phyloP scores from a whole-genome alignment of 2,797 vertebrate genomes.

The Gymnothorax javanicus region DNA sequence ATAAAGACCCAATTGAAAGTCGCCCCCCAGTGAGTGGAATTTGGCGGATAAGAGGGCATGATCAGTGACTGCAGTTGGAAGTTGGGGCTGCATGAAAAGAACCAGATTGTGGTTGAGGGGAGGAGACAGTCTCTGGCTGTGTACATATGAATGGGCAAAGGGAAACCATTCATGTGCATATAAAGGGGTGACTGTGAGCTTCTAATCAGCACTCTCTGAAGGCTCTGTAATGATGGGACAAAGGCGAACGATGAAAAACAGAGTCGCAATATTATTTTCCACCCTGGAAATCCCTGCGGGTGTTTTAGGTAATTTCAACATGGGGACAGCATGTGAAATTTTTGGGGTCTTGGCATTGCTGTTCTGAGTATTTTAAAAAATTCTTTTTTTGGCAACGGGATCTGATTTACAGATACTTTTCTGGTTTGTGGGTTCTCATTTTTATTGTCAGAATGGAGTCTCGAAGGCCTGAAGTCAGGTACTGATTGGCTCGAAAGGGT shows the following conservation, averaged over 20 bases:
- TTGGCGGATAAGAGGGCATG: neutral
- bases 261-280: neutral
- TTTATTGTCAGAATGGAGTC: neutral
- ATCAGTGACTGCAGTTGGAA: neutral
- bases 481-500: neutral
- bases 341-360: neutral
- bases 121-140: neutral
- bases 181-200: slow-evolving; percentile 17
- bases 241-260: neutral
- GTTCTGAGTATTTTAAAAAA: neutral
- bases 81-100: neutral
- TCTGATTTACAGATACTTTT: neutral
- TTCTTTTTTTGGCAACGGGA: neutral
- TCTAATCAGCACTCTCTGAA: neutral
- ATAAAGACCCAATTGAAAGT: slow-evolving; percentile 1
- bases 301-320: neutral
- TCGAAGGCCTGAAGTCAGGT: neutral
- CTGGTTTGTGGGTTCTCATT: neutral
- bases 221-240: neutral
- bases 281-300: neutral
- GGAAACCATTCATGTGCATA: neutral
- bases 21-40: neutral
- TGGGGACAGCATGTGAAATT: neutral
- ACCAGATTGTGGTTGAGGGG: neutral
- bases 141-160: slow-evolving; percentile 1